phyloP scores from a whole-genome alignment of 2,113 vertebrate species.

The Myiagra hebetior region DNA sequence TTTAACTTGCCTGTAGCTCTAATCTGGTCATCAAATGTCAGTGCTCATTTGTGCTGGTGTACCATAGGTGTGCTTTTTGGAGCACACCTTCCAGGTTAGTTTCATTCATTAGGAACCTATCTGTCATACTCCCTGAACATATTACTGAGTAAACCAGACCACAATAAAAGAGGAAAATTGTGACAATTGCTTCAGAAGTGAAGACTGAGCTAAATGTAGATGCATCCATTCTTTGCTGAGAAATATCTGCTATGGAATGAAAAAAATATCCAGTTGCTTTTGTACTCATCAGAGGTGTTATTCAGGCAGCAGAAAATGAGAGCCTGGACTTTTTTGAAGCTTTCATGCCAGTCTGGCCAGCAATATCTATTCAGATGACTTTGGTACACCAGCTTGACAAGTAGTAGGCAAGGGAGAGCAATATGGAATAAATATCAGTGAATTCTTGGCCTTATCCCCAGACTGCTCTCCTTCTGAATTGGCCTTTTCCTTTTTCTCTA shows the following conservation, averaged over 20 bases:
- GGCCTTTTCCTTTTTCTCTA: background rate
- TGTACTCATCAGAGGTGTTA: background rate
- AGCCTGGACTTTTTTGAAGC: background rate
- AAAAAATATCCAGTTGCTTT: background rate
- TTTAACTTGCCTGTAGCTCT: background rate
- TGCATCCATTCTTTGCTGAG: background rate
- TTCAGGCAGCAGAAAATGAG: background rate
- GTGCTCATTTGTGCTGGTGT: background rate
- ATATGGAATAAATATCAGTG: background rate
- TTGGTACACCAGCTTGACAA: background rate
- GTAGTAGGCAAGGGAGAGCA: background rate
- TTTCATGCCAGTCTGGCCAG: background rate
- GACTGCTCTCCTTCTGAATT: background rate
- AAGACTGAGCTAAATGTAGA: background rate
- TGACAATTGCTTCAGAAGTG: background rate
- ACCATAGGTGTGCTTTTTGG: background rate
- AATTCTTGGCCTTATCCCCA: background rate
- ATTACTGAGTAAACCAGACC: background rate
- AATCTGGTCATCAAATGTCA: background rate
- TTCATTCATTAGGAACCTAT: background rate
- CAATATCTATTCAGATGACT: background rate
- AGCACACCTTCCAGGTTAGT: background rate
- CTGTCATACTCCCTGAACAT: background rate
- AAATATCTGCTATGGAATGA: background rate
- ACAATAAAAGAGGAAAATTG: background rate